Percentiles rank a stretch among this genome's conserved stretches.
Conservation (phyloP, 2,888 invertebrate genomes). For the Blastobasis adustella region DNA sequence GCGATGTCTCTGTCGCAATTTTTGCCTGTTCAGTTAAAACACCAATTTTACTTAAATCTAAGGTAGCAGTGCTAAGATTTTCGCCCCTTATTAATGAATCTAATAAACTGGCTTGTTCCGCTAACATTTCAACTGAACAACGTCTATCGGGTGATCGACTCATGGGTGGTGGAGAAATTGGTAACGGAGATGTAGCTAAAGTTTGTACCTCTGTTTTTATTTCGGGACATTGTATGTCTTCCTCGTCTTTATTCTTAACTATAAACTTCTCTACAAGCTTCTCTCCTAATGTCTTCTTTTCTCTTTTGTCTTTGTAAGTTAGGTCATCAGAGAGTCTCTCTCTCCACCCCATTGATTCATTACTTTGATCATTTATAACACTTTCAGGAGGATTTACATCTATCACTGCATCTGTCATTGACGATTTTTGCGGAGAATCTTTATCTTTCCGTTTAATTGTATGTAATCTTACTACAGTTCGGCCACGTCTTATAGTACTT, state of each 20-base stretch:
- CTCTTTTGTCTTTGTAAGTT: slow-evolving; percentile 58
- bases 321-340: slow-evolving; percentile 78
- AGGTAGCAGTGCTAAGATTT: slow-evolving; percentile 59
- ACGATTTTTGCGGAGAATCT: slow-evolving; percentile 59
- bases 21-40: slow-evolving; percentile 29
- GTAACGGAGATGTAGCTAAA: slow-evolving; percentile 18
- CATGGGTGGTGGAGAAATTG: slow-evolving; percentile 12
- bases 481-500: slow-evolving; percentile 80
- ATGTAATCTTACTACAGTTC: slow-evolving; percentile 83
- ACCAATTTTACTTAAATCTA: slow-evolving; percentile 66
- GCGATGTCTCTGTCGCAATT: slow-evolving; percentile 19
- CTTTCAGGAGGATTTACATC: slow-evolving; percentile 1
- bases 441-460: slow-evolving; percentile 74
- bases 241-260: not conserved
- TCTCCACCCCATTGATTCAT: slow-evolving; percentile 65
- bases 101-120: slow-evolving; percentile 70
- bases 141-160: slow-evolving; percentile 58
- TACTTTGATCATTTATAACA: slow-evolving; percentile 10
- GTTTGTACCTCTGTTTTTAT: slow-evolving; percentile 13
- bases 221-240: slow-evolving; percentile 3
- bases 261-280: slow-evolving; percentile 84
- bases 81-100: slow-evolving; percentile 71
- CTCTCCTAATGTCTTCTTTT: slow-evolving; percentile 82
- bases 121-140: slow-evolving; percentile 73
- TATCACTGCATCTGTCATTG: slow-evolving; percentile 17